Base-by-base conservation (phyloP, 2,797 vertebrate species). In the Sphenopsis melanotis region DNA sequence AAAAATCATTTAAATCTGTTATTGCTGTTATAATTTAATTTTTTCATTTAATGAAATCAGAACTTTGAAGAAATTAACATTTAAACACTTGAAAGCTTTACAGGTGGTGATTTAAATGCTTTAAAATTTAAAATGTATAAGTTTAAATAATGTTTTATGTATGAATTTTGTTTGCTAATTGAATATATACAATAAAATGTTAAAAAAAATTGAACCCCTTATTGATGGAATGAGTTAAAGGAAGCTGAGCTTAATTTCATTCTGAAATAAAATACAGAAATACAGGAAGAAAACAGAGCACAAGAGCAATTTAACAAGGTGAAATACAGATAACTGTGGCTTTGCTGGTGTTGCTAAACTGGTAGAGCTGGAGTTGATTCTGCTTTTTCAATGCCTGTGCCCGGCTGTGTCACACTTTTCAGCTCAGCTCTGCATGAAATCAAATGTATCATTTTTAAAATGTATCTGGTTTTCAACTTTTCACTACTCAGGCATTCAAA, bases 151-250 rank as follows among this genome's bases (percentile, higher is more conserved):
- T 36, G 2, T 44, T 56, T 86, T 80, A 30, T 4, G 5, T 11
- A 20, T 22, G 0, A 19, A 30, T 63, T 81, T 59, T 39, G 2
- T 63, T 85, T 49, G 10, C 2, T 60, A 72, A 52, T 41, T 56
- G 6, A 85, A 71, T 30, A 46, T 14, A 39, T 23, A 30, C 2
- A 53, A 41, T 63, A 34, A 29, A 24, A 24, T 30, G 42, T 16
- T 7, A 44, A 42, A 49, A 34, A 30, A 32, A 0, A 5, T 8
- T 11, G 20, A 56, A 55, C 0, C 1, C 8, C 8, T 53, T 52
- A 32, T 29, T 78, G 37, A 53, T 37, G 21, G 30, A 84, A 65
- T 9, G 11, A 79, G 9, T 82, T 63, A 64, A 72, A 65, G 29
- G 34, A 88, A 68, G 2, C 2, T 52, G 26, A 4, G 11, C 12